A percentile compares a stretch with the other conserved stretches of the same genome.
Evolutionary conservation across 2,888 invertebrate genomes (phyloP).

Genomic region (Amblyteles armatorius): DNA sequence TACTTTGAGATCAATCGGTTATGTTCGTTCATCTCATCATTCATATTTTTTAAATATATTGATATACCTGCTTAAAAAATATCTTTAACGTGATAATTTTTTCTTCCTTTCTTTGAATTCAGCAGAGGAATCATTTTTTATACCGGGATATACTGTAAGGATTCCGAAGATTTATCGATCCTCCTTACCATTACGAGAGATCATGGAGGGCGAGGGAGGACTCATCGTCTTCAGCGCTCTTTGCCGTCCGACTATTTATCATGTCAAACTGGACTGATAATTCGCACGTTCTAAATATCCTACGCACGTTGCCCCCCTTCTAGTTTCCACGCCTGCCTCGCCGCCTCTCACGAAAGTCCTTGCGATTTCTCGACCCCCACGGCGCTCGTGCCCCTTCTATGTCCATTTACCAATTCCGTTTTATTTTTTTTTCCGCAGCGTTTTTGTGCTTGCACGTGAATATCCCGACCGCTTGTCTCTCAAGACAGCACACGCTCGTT

Average conservation of each 20-base stretch:
- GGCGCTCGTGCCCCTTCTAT: neutral
- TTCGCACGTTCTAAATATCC: constrained; percentile 70
- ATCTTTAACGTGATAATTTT: no score
- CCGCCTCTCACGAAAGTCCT: constrained; percentile 30
- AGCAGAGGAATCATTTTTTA: no score
- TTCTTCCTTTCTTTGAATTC: no score
- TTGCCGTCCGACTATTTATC: neutral
- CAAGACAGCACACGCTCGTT: neutral
- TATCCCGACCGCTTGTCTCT: constrained; percentile 3
- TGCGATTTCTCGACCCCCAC: constrained; percentile 7
- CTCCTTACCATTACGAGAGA: neutral
- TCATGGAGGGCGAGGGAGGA: constrained; percentile 12
- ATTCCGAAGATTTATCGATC: neutral
- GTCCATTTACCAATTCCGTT: constrained; percentile 17
- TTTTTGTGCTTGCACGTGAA: neutral
- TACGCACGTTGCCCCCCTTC: constrained; percentile 45
- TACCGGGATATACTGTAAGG: neutral
- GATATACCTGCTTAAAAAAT: no score
- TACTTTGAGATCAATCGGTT: no score
- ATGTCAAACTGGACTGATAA: constrained; percentile 51
- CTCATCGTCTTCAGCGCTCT: constrained; percentile 33
- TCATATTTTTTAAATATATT: no score
- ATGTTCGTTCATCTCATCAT: no score
- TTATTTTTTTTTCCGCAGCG: neutral
- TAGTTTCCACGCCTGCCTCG: constrained; percentile 41